These are phyloP conservation scores for Calameuta pallipes DNA, from an alignment of 2,888 invertebrate genomes.

Conservation along the genomic window DNA sequence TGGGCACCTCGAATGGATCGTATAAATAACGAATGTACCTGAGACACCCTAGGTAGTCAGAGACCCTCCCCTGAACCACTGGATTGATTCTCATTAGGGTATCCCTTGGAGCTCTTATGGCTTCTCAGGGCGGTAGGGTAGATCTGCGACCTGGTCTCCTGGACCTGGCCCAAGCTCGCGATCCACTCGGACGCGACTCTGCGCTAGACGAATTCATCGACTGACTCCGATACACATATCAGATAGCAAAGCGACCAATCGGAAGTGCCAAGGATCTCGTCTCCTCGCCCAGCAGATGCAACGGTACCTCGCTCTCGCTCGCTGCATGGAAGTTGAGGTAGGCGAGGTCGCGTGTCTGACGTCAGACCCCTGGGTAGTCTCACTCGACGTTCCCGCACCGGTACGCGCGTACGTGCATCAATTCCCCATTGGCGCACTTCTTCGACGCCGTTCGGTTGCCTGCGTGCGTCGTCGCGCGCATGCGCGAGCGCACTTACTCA, in stretches of 20 bases:
- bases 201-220: too few species aligned
- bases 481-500: conserved; percentile 6
- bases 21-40: background rate
- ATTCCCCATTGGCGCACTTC: conserved; percentile 25
- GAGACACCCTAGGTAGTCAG: background rate
- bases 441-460: conserved; percentile 9
- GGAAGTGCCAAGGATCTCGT: background rate
- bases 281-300: conserved; percentile 26
- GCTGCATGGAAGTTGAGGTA: conserved; percentile 59
- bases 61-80: too few species aligned
- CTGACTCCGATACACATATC: background rate
- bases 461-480: background rate
- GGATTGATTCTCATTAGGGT: too few species aligned
- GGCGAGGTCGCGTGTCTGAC: conserved; percentile 62
- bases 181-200: background rate
- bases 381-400: background rate
- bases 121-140: background rate
- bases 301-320: conserved; percentile 49
- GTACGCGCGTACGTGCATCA: conserved; percentile 5
- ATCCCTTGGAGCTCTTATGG: too few species aligned
- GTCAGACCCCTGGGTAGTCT: conserved; percentile 30
- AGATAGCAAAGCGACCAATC: background rate
- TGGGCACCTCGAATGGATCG: conserved; percentile 38
- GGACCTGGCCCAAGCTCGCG: background rate
- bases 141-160: background rate